Base-by-base conservation (phyloP, 2,888 invertebrate species). In the Watsonalla binaria region DNA sequence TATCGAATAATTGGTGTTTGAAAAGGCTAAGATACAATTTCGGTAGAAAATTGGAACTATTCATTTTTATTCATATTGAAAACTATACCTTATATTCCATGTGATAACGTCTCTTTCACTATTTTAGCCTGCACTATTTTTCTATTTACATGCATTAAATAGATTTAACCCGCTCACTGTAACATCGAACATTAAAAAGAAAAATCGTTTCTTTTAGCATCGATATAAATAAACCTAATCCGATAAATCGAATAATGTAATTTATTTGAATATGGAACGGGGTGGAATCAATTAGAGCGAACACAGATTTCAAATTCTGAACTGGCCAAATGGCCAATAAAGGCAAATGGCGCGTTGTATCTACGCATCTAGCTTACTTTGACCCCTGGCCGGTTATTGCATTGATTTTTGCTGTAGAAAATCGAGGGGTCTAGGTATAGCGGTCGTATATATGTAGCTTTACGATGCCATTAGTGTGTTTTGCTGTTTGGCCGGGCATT, bases 261-360 rank as follows among this genome's bases (percentile, higher is more conserved):
- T 78, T 74, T 73, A 79, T 78, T 77, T 64, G 69, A 72, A 73
- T 71, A 73, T 71, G 67, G 72, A 77, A 72, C 69, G 72, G 72
- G 76, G 71, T 72, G 66, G 71, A 83, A 84, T 82, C 84, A 85
- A 83, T 86, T 83, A 85, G 83, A 81, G 74, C 72, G 74, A 72
- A 75, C 74, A 71, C 72, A 76, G 74, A 82, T 80, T 81, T 77
- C 73, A 72, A 74, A 77, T 71, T 72, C 64, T 67, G 71, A 80
- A 79, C 80, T 81, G 82, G 79, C 80, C 85, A 80, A 86, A 86
- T 76, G 80, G 82, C 79, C 82, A 84, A 86, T 86, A 85, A 85
- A 87, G 66, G 77, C 74, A 84, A 89, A 89, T 85, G 84, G 84
- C 65, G 71, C 82, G 78, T 76, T 71, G 71, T 70, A 66, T 73